These are phyloP conservation scores for Atherinosoma microstoma DNA, from an alignment of 2,797 vertebrate genomes.

Conservation along the genomic window DNA sequence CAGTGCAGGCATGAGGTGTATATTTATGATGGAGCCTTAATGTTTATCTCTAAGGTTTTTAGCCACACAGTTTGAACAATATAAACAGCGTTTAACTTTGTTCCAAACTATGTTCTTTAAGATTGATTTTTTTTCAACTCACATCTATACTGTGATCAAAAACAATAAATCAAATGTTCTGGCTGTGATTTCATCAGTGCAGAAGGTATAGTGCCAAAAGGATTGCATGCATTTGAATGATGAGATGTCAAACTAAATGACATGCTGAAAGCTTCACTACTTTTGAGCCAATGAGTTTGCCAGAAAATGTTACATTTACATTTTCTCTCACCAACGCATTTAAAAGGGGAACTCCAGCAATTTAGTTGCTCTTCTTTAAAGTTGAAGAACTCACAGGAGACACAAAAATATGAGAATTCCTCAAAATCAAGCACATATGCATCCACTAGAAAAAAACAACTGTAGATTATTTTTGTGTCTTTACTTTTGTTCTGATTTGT, in stretches of 20 bases:
- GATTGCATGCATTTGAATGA: conserved; percentile 18
- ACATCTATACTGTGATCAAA: conserved; percentile 2
- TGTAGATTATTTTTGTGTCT: background rate
- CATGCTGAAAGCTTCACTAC: conserved; percentile 4
- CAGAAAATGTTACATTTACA: conserved; percentile 36
- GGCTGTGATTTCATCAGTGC: background rate
- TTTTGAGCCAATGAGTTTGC: conserved; percentile 15
- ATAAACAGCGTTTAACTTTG: background rate
- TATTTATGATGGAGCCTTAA: conserved; percentile 58
- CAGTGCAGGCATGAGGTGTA: conserved; percentile 72
- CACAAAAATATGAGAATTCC: no score
- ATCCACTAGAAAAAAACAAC: no score
- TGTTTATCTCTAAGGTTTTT: conserved; percentile 49
- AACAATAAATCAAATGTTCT: conserved; percentile 20
- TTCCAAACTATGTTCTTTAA: background rate
- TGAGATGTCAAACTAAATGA: conserved; percentile 18
- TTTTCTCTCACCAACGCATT: background rate
- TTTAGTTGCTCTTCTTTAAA: no score
- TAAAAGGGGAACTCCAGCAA: no score
- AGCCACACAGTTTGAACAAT: conserved; percentile 23
- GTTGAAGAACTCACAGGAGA: no score
- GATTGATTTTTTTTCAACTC: background rate
- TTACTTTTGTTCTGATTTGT: background rate
- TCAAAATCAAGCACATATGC: no score
- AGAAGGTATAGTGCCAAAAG: background rate